These are phyloP conservation scores for Thereva nobilitata DNA, from an alignment of 2,888 invertebrate species.

Conservation along the genomic window DNA sequence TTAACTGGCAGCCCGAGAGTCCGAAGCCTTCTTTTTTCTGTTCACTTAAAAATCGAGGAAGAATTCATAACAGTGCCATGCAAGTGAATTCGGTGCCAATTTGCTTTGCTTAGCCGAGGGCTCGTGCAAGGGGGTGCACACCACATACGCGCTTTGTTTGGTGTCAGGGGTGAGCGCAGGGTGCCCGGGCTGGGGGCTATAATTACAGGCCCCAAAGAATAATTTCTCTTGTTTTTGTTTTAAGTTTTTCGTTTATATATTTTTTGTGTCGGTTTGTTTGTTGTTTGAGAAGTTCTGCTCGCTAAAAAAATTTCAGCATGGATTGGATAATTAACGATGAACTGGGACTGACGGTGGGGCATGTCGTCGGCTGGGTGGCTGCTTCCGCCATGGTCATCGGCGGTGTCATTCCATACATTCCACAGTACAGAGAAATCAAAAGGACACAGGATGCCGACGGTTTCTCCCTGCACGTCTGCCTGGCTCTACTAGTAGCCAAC, in stretches of 20 bases:
- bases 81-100: slow-evolving; percentile 8
- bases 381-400: slow-evolving; percentile 93
- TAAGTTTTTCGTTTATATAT: neutral
- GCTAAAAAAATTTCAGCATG: slow-evolving; percentile 56
- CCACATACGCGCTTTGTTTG: neutral
- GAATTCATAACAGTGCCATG: slow-evolving; percentile 17
- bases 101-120: slow-evolving; percentile 7
- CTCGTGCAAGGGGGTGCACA: neutral
- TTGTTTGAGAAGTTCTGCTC: neutral
- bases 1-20: too few relatives aligned
- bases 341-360: slow-evolving; percentile 72
- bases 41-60: slow-evolving; percentile 4
- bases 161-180: neutral
- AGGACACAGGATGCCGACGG: slow-evolving; percentile 92
- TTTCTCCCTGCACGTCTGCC: slow-evolving; percentile 95
- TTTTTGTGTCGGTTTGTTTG: too few relatives aligned
- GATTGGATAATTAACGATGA: slow-evolving; percentile 81
- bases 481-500: slow-evolving; percentile 93
- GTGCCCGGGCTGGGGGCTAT: neutral
- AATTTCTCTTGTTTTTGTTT: slow-evolving; percentile 2
- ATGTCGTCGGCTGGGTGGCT: slow-evolving; percentile 77
- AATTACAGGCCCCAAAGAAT: slow-evolving; percentile 2
- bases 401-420: slow-evolving; percentile 93
- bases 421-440: slow-evolving; percentile 93
- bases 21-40: neutral